Evolutionary conservation across 2,113 vertebrate genomes (phyloP).

Genomic region (Hydrolagus affinis): DNA sequence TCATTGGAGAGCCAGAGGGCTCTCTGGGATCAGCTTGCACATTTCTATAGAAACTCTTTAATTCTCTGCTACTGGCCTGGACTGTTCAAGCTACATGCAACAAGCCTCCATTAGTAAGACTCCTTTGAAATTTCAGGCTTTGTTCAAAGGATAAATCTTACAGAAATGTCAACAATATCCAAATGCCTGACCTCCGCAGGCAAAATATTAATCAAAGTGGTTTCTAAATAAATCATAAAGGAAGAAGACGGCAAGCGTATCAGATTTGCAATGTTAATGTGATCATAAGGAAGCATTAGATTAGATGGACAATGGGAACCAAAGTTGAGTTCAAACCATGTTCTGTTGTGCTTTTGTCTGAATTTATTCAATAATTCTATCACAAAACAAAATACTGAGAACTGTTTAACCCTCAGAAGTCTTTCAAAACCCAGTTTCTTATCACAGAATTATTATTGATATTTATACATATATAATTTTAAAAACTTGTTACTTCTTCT

Average conservation of each 20-base stretch:
- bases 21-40: conserved; percentile 28
- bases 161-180: conserved; percentile 24
- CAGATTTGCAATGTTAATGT: conserved; percentile 20
- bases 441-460: too few relatives aligned
- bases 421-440: neutral
- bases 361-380: conserved; percentile 5
- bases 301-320: conserved; percentile 23
- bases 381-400: neutral
- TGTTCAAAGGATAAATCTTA: conserved; percentile 29
- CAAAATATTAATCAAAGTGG: conserved; percentile 27
- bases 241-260: conserved; percentile 18
- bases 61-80: conserved; percentile 29
- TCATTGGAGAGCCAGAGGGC: conserved; percentile 26
- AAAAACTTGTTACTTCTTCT: too few relatives aligned
- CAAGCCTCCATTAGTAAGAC: conserved; percentile 28
- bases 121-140: conserved; percentile 27
- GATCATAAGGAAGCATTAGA: conserved; percentile 29
- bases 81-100: neutral
- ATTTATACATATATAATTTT: too few relatives aligned
- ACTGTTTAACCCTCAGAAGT: neutral
- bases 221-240: conserved; percentile 29
- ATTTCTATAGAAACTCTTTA: conserved; percentile 29
- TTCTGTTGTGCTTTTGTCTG: conserved; percentile 2
- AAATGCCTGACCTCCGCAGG: neutral
- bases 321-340: conserved; percentile 24